Evolutionary conservation across 1,140 invertebrate species (phyloP), one percentile per base, ranked within the genome.

Genomic region (Protaetia brevitarsis): DNA sequence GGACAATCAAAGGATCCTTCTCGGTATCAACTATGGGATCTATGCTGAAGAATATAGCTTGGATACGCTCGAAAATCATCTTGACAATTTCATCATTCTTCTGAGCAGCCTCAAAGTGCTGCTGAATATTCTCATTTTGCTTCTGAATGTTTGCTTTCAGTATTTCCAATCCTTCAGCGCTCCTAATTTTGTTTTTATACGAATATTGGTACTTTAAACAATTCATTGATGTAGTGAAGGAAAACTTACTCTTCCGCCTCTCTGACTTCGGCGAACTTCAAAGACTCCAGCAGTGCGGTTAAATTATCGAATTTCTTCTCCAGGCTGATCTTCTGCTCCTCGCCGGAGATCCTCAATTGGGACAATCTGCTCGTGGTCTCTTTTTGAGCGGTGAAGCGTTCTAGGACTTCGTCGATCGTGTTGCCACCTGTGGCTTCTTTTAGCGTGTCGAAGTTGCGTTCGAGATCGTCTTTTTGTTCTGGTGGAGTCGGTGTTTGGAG

Each of bases 191-290:
- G 45, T 3, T 19, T 36, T 36, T 36, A 10, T 3, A n/a, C 16
- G 16, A n/a, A 10, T 36, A n/a, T 10, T 10, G 8, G 8, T n/a
- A n/a, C n/a, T n/a, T n/a, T n/a, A n/a, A n/a, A n/a, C n/a, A n/a
- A n/a, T n/a, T n/a, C n/a, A n/a, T n/a, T n/a, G n/a, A n/a, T n/a
- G n/a, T n/a, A n/a, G n/a, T n/a, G n/a, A n/a, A n/a, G n/a, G 4
- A n/a, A 5, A 45, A 78, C 85, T 83, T 79, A 92, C 90, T 88
- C 85, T 82, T 92, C 89, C 66, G 86, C 87, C 68, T 91, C 88
- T 76, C 89, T 90, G 2, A 87, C 87, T 71, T 91, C 89, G 0
- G 89, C 87, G 77, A 91, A 92, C 77, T 91, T 92, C 36, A 86
- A 87, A 28, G 84, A 84, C 71, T 93, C 90, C 23, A 93, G 80